Base-by-base conservation (phyloP, 1,140 invertebrate species). In the Sinella curviseta region DNA sequence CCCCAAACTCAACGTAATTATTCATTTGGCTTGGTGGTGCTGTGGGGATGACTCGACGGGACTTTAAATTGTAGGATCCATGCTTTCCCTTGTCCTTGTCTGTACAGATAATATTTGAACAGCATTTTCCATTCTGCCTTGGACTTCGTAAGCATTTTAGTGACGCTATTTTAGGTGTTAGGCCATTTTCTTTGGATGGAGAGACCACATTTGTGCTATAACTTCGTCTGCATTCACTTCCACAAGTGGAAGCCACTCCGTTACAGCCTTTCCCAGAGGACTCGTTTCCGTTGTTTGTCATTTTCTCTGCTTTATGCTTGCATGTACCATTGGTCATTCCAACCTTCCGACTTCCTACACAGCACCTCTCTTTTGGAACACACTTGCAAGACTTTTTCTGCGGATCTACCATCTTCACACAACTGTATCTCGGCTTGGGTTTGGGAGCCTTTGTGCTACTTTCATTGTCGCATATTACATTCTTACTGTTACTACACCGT, bases 151-250 rank as follows among this genome's bases (percentile, higher is more conserved):
- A 74, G 36, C 67, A 83, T 33, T 83, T 83, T 17, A 82, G 55
- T 1, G 83, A 83, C 26, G 83, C 83, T n/a, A 81, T 77, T 81
- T 83, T 83, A 0, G 81, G 79, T 26, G 82, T 83, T 28, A 83
- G 77, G 16, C 78, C 80, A 76, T 76, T 74, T 75, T 81, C 55
- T 30, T 34, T 77, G 17, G 79, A 79, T 24, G 82, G 73, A 48
- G 78, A 77, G 26, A 78, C 39, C 8, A 79, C 76, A 74, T 78
- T 78, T 60, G 80, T 77, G 76, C 75, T 79, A 39, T 74, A 81
- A 74, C 57, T 78, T 55, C 55, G 60, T 60, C 76, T 81, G 30
- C 77, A 81, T 54, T 81, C 77, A 24, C 48, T 79, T 34, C 70
- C 76, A 73, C 28, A 76, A 48, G 39, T 8, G n/a, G n/a, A n/a